Conservation (phyloP, 2,113 vertebrate species). For the Gorsachius goisagi region DNA sequence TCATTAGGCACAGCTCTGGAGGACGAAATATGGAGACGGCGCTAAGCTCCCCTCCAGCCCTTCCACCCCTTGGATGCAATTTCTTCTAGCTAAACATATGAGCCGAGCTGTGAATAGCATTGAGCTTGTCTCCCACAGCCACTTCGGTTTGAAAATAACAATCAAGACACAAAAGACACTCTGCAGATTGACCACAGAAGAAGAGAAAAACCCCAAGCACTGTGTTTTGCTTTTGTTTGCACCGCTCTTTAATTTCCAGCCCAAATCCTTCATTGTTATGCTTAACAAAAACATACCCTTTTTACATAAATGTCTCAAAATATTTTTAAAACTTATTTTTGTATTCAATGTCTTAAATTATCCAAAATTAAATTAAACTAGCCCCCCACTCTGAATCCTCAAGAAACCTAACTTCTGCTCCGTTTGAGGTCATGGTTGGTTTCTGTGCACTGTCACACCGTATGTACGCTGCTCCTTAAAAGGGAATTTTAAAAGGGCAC, state of each 20-base stretch:
- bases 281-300: conserved; percentile 46
- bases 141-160: background rate
- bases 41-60: background rate
- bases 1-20: background rate
- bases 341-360: conserved; percentile 28
- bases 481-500: background rate
- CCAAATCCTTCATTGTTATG: conserved; percentile 32
- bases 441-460: fast-evolving
- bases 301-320: conserved; percentile 45
- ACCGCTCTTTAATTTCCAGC: conserved; percentile 35
- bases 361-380: background rate
- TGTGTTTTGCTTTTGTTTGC: conserved; percentile 50
- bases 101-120: background rate
- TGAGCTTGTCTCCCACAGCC: conserved; percentile 13
- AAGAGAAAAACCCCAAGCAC: conserved; percentile 56
- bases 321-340: conserved; percentile 59
- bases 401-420: background rate
- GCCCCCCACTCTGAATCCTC: background rate
- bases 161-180: conserved; percentile 49
- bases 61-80: background rate
- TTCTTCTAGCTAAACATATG: background rate
- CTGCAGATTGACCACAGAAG: conserved; percentile 50
- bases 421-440: background rate
- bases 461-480: background rate
- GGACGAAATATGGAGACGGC: background rate